Percentiles rank a stretch among this genome's conserved stretches.
Conservation (phyloP, 2,113 vertebrate genomes). For the Misgurnus mizolepis region DNA sequence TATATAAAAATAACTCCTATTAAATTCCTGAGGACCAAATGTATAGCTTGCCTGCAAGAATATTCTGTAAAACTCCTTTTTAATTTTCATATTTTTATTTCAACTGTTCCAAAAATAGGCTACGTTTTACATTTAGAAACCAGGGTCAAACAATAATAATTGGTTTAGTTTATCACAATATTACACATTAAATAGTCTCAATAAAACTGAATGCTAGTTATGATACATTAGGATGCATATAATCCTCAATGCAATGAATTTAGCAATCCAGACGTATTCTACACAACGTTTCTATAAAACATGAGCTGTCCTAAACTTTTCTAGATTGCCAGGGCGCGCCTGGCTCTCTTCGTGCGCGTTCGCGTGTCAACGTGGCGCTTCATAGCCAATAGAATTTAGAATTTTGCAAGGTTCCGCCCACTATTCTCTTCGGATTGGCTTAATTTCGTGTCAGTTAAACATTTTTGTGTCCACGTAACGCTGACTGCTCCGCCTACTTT, state of each 20-base stretch:
- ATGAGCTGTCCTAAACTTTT: background rate
- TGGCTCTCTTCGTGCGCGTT: slow-evolving; percentile 26
- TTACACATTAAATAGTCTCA: too few species aligned
- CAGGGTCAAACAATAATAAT: too few species aligned
- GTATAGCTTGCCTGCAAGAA: background rate
- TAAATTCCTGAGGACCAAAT: too few species aligned
- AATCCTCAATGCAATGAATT: background rate
- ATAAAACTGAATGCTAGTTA: too few species aligned
- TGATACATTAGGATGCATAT: background rate
- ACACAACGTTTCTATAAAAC: background rate
- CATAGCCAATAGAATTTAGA: slow-evolving; percentile 63
- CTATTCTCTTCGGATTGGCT: background rate
- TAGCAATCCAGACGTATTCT: background rate
- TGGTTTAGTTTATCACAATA: too few species aligned
- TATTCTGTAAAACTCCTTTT: too few species aligned
- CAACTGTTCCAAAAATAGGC: too few species aligned
- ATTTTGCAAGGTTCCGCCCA: background rate
- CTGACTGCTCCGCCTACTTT: slow-evolving; percentile 46
- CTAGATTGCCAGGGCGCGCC: slow-evolving; percentile 3
- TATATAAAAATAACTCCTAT: background rate
- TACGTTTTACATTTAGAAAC: too few species aligned
- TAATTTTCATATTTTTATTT: too few species aligned
- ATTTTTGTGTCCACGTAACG: slow-evolving; percentile 51
- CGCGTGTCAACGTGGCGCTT: slow-evolving; percentile 80
- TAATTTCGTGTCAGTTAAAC: background rate